Conservation (phyloP, 2,797 vertebrate genomes). For the Anguilla obscura region DNA sequence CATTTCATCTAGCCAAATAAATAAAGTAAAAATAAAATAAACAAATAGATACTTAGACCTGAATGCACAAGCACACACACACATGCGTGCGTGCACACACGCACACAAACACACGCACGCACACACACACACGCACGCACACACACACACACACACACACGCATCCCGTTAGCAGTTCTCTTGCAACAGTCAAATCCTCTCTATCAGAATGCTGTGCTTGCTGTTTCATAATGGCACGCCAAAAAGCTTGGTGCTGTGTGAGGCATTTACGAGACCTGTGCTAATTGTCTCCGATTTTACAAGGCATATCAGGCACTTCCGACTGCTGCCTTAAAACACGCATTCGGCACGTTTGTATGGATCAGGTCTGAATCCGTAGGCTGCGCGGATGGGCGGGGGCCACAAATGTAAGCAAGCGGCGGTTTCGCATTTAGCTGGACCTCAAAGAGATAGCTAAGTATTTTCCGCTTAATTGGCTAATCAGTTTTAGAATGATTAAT, state of each 20-base stretch:
- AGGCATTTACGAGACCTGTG: not conserved
- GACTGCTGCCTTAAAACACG: not conserved
- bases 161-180: not conserved
- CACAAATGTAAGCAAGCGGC: not conserved
- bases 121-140: not conserved
- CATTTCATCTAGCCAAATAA: too few relatives aligned
- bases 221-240: slow-evolving; percentile 7
- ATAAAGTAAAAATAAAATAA: too few relatives aligned
- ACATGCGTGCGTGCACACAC: too few relatives aligned
- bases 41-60: too few relatives aligned
- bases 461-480: slow-evolving; percentile 26
- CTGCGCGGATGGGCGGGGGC: not conserved
- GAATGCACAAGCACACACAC: too few relatives aligned
- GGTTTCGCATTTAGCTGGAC: not conserved
- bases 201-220: slow-evolving; percentile 4
- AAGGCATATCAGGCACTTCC: not conserved
- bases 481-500: slow-evolving; percentile 30
- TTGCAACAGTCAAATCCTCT: not conserved
- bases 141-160: not conserved
- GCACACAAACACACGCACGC: too few relatives aligned
- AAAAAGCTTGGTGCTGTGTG: not conserved
- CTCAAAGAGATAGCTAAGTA: slow-evolving; percentile 10
- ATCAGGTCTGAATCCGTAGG: not conserved
- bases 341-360: not conserved
- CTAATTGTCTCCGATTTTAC: slow-evolving; percentile 29